Base-by-base conservation (phyloP, 2,113 vertebrate genomes). In the Hiodon tergisus region DNA sequence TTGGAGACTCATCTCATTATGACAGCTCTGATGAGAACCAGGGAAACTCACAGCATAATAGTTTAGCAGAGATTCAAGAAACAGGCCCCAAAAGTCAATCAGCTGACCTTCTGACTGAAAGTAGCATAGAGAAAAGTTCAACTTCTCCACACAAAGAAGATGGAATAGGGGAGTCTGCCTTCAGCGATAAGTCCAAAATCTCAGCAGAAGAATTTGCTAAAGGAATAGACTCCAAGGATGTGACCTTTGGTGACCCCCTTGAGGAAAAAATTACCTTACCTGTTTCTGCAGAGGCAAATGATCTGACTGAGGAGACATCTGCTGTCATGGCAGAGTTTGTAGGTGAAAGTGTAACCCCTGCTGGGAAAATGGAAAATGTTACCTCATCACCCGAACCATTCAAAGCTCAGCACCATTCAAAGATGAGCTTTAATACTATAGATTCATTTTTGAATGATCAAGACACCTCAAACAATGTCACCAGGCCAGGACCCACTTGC, bases 21-120 rank as follows among this genome's bases (percentile, higher is more conserved):
- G 85, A 86, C 78, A 94, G 90, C 79, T 88, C 86, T 3, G 90
- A 94, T 65, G 93, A 2, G 79, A 87, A 74, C 81, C 88, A 4
- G 87, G 31, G 6, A 48, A 11, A 48, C 31, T 11, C 47, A 46
- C 52, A 48, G n/a, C 54, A 51, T 5, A 14, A 69, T 9, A 58
- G 50, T 51, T 7, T 51, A 52, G 52, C 3, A 3, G 17, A 17
- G 31, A 50, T 62, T 8, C 63, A 85, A 13, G 83, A 73, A 88
- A 52, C 54, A 57, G 54, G 54, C 54, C 54, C 10, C 54, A 5
- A 57, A 65, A 16, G 10, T 8, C 72, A 53, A 31, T 31, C 31
- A 31, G 31, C 31, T 31, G 31, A 31, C 31, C 31, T 31, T 31
- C 31, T 31, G 31, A 31, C 31, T 31, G 31, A 31, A 31, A 31